These are phyloP conservation scores for Hormaphis cornu DNA, from an alignment of 1,140 invertebrate species.

Conservation along the genomic window DNA sequence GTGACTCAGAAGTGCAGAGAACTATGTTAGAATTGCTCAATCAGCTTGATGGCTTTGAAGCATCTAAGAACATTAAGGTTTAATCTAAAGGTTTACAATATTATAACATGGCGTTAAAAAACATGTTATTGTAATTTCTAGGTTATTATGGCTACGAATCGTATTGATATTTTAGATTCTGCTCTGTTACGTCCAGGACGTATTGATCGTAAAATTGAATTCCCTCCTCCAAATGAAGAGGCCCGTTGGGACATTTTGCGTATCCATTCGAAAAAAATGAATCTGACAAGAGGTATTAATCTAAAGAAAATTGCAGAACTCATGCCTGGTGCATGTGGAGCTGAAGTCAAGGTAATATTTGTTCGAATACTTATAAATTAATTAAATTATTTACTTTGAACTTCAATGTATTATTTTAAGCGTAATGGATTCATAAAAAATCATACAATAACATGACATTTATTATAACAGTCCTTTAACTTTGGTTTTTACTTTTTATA, in stretches of 20 bases:
- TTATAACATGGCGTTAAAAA: too few species aligned
- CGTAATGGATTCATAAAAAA: too few species aligned
- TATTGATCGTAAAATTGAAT: slow-evolving; percentile 99
- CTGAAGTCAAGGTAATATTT: slow-evolving; percentile 79
- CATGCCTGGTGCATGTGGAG: slow-evolving; percentile 98
- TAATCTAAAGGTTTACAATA: neutral
- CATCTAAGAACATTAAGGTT: slow-evolving; percentile 99
- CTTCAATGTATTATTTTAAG: too few species aligned
- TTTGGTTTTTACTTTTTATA: too few species aligned
- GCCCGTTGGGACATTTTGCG: slow-evolving; percentile 94
- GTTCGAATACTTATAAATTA: too few species aligned
- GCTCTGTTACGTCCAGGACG: slow-evolving; percentile 91
- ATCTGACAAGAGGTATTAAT: slow-evolving; percentile 96
- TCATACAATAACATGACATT: too few species aligned
- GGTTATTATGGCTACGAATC: slow-evolving; percentile 98
- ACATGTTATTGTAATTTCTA: slow-evolving; percentile 40
- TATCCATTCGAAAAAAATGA: slow-evolving; percentile 99
- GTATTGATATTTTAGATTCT: slow-evolving; percentile 97
- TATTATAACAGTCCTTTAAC: too few species aligned
- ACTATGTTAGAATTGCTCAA: slow-evolving; percentile 99
- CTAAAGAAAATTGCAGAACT: slow-evolving; percentile 97
- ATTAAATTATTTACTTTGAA: too few species aligned
- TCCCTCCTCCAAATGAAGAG: slow-evolving; percentile 98
- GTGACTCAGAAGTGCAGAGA: slow-evolving; percentile 98
- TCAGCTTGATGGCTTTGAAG: slow-evolving; percentile 98